phyloP scores from a whole-genome alignment of 2,797 vertebrate genomes.

The Dendrocincla tyrannina region DNA sequence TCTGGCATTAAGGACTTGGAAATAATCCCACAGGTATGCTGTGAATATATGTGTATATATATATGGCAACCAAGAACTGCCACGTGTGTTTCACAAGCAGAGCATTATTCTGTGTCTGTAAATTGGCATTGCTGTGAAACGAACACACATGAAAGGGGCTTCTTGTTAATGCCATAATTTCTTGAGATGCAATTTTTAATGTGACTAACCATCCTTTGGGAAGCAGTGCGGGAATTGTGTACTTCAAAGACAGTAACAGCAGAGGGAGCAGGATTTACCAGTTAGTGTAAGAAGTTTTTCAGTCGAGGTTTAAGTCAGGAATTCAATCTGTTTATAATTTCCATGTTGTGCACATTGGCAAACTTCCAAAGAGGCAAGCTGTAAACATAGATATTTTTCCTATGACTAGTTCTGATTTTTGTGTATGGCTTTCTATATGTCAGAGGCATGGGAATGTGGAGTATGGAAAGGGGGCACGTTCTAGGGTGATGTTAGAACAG shows the following conservation, averaged over 20 bases:
- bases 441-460: not conserved
- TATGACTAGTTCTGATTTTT: slow-evolving; percentile 8
- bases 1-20: not conserved
- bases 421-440: not conserved
- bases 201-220: not conserved
- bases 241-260: not conserved
- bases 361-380: slow-evolving; percentile 9
- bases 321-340: slow-evolving; percentile 45
- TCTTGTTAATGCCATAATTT: not conserved
- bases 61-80: not conserved
- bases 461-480: not conserved
- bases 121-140: not conserved
- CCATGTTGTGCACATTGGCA: not conserved
- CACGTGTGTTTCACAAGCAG: not conserved
- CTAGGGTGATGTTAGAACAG: not conserved
- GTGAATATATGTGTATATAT: not conserved
- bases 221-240: not conserved
- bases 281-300: not conserved
- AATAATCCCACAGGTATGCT: not conserved
- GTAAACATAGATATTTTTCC: slow-evolving; percentile 46
- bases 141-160: not conserved
- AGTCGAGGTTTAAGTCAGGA: not conserved
- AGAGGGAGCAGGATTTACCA: slow-evolving; percentile 24
- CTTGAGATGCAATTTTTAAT: not conserved
- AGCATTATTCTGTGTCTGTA: fast-evolving